Base-by-base conservation (phyloP, 2,797 vertebrate genomes). In the Coregonus suidteri region DNA sequence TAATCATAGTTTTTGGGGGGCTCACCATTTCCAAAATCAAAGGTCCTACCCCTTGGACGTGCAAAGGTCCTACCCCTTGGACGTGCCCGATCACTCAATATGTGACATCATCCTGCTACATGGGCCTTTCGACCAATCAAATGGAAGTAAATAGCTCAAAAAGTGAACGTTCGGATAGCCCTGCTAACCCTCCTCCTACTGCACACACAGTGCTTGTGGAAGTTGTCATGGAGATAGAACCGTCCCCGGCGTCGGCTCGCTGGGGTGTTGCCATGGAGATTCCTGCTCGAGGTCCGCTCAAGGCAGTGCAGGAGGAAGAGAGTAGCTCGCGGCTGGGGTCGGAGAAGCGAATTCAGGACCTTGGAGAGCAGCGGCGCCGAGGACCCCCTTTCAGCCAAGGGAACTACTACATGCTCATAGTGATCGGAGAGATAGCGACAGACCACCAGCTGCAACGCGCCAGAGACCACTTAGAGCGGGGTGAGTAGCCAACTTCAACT, bases 141-240 rank as follows among this genome's bases (percentile, higher is more conserved):
- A 18, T 31, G 18, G 37, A 15, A 20, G 30, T 73, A 84, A 76
- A 1, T 73, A 59, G 76, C 86, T 75, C 91, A 87, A 92, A 90
- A 93, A 91, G 93, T 93, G 82, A 84, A 76, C 66, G 77, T 14
- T 30, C 73, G 18, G 82, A 91, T 79, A 65, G 82, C 88, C 81
- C 79, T 67, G 76, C 83, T 7, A 88, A 81, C 34, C 90, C 82
- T 80, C 47, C 75, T 82, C 4, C 79, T 79, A 20, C 86, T 69
- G 71, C 84, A 80, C 93, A 37, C 54, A 16, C 81, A 4, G 20
- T 56, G 90, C 86, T 78, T 71, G 75, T 81, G 86, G 84, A 82
- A 90, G 97, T 98, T 96, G 95, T 96, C 93, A 98, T 98, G 96
- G 96, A 95, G 95, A 98, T 95, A 86, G 89, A 94, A 88, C 91